Percentiles rank a stretch among this genome's conserved stretches.
Evolutionary conservation across 2,113 vertebrate genomes (phyloP).

Genomic region (Desmodus rotundus): DNA sequence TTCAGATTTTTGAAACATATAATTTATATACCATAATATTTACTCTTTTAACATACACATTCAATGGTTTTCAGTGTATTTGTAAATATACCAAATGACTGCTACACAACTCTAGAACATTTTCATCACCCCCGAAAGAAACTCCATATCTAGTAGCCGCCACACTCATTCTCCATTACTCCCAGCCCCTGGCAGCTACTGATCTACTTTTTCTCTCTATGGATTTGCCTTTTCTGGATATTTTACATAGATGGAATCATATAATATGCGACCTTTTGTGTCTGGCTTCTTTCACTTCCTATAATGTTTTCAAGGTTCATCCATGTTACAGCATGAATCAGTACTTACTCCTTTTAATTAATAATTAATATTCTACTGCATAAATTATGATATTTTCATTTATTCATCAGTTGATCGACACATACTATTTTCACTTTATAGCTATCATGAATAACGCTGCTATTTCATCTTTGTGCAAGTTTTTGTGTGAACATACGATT

Average conservation of each 20-base stretch:
- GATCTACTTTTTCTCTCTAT: not conserved
- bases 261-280: not conserved
- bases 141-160: not conserved
- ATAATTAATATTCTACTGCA: not conserved
- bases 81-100: not conserved
- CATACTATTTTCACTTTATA: not conserved
- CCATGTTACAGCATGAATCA: not conserved
- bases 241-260: not conserved
- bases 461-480: not conserved
- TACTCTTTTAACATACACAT: not conserved
- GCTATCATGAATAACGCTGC: not conserved
- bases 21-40: not conserved
- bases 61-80: not conserved
- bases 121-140: not conserved
- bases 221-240: not conserved
- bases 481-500: not conserved
- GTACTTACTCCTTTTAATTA: not conserved
- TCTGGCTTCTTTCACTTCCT: not conserved
- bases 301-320: not conserved
- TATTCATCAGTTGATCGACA: not conserved
- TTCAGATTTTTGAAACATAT: not conserved
- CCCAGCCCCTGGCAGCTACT: not conserved
- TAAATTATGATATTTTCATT: not conserved
- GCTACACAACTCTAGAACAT: not conserved
- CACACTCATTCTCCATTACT: not conserved